Evolutionary conservation across 2,888 invertebrate genomes (phyloP).

Genomic region (Chloroclysta siterata): DNA sequence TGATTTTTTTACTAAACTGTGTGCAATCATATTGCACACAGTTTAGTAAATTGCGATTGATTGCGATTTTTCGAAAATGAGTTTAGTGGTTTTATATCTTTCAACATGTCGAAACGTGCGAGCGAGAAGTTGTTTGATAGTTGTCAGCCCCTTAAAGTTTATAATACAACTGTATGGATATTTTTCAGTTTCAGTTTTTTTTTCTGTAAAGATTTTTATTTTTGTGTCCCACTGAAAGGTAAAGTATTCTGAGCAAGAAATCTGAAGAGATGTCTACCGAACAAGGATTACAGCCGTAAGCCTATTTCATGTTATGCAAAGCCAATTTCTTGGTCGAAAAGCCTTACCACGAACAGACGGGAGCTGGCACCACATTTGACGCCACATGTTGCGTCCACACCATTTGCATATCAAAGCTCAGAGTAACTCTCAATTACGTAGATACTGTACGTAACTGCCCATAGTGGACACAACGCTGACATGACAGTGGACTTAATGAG

Average conservation of each 20-base stretch:
- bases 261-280: neutral
- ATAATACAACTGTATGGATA: no score
- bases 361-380: slow-evolving; percentile 35
- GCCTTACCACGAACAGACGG: slow-evolving; percentile 38
- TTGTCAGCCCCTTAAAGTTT: slow-evolving; percentile 23
- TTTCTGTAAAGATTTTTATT: no score
- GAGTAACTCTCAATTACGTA: slow-evolving; percentile 70
- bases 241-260: neutral
- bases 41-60: no score
- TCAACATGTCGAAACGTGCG: no score
- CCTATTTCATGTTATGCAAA: slow-evolving; percentile 7
- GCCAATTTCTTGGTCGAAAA: slow-evolving; percentile 40
- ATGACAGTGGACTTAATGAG: slow-evolving; percentile 18
- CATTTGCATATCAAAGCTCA: slow-evolving; percentile 79
- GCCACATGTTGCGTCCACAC: slow-evolving; percentile 70
- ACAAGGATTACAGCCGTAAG: neutral
- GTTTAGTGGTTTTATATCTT: no score
- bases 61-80: no score
- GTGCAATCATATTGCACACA: no score
- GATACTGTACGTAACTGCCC: slow-evolving; percentile 7
- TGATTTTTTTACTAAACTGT: no score
- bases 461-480: slow-evolving; percentile 17
- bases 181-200: no score
- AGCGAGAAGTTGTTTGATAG: no score
- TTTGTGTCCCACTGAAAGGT: neutral